Conservation (phyloP, 1,140 invertebrate genomes). For the Drosophila repletoides region DNA sequence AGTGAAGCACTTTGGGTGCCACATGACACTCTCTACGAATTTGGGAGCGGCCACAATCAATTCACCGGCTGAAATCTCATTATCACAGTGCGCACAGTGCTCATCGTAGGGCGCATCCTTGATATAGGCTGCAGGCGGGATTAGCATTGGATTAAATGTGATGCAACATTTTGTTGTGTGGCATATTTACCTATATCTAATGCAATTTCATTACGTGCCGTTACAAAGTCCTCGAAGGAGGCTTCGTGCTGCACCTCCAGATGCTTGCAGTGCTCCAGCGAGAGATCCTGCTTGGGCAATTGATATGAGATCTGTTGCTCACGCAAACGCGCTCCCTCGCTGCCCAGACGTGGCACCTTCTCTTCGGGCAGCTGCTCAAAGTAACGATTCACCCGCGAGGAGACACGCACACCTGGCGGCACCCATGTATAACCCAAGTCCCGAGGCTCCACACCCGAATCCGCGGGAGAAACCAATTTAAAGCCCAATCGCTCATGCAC, state of each 20-base stretch:
- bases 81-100: slow-evolving; percentile 84
- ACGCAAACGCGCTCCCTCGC: slow-evolving; percentile 90
- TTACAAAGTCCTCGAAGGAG: slow-evolving; percentile 94
- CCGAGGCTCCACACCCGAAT: slow-evolving; percentile 84
- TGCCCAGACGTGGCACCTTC: slow-evolving; percentile 89
- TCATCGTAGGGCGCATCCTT: slow-evolving; percentile 78
- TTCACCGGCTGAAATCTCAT: slow-evolving; percentile 83
- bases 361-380: slow-evolving; percentile 90
- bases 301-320: slow-evolving; percentile 93
- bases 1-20: slow-evolving; percentile 94
- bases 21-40: slow-evolving; percentile 85
- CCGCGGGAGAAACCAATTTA: slow-evolving; percentile 83
- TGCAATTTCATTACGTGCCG: slow-evolving; percentile 95
- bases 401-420: slow-evolving; percentile 88
- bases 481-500: slow-evolving; percentile 89
- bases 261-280: slow-evolving; percentile 93
- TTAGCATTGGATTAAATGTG: background rate
- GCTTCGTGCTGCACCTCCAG: slow-evolving; percentile 89
- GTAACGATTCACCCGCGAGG: slow-evolving; percentile 87
- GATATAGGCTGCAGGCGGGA: slow-evolving; percentile 62
- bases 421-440: slow-evolving; percentile 90
- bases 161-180: background rate
- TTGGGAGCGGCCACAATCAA: slow-evolving; percentile 84
- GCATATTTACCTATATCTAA: slow-evolving; percentile 92
- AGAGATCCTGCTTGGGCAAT: slow-evolving; percentile 97